phyloP scores from a whole-genome alignment of 1,140 invertebrate genomes.

The Archegozetes longisetosus region DNA sequence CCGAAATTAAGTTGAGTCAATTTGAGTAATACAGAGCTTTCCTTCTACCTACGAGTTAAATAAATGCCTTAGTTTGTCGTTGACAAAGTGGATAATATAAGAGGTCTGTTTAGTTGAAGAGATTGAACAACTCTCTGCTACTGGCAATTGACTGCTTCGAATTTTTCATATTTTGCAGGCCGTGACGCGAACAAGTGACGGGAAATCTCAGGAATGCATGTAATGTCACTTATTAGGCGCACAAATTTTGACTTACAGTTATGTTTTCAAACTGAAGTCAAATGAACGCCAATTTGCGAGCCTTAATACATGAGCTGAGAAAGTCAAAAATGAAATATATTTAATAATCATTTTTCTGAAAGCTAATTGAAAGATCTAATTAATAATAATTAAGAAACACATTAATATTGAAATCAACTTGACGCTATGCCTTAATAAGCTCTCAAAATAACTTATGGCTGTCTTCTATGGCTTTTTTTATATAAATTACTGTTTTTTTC shows the following conservation, averaged over 20 bases:
- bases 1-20: background rate
- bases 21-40: background rate
- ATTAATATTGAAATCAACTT: no score
- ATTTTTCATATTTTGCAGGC: background rate
- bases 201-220: background rate
- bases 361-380: no score
- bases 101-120: background rate
- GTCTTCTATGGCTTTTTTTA: no score
- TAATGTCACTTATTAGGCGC: background rate
- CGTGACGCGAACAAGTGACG: background rate
- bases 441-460: no score
- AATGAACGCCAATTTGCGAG: no score
- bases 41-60: background rate
- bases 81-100: background rate
- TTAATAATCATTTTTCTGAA: no score
- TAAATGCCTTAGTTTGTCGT: background rate
- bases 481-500: no score
- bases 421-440: no score
- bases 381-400: no score
- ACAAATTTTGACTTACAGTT: background rate
- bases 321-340: no score
- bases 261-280: background rate
- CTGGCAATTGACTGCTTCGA: no score
- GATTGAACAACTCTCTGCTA: background rate
- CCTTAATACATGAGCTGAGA: no score